Evolutionary conservation across 2,113 vertebrate genomes (phyloP).

Genomic region (Stigmatopora argus): DNA sequence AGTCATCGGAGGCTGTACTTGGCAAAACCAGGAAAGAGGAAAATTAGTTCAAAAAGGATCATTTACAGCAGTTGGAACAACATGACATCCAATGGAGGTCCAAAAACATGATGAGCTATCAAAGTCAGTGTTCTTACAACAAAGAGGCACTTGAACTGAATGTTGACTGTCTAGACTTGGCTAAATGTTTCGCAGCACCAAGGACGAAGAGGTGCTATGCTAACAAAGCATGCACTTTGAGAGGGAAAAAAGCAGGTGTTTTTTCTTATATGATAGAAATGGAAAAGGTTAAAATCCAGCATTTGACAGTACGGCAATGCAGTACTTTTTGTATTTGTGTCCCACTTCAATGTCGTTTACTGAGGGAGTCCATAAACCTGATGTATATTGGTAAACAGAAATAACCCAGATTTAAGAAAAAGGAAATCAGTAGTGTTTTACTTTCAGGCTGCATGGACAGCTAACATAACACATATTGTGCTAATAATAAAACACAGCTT

Average conservation of each 20-base stretch:
- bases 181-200: slow-evolving; percentile 5
- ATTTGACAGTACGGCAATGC: slow-evolving; percentile 22
- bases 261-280: neutral
- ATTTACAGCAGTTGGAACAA: slow-evolving; percentile 32
- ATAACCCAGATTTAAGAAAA: neutral
- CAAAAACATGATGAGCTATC: slow-evolving; percentile 29
- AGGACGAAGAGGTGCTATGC: slow-evolving; percentile 6
- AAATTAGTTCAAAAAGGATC: slow-evolving; percentile 17
- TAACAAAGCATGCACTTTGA: neutral
- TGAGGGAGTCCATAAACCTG: neutral
- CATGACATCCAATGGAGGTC: slow-evolving; percentile 47
- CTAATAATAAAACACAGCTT: neutral
- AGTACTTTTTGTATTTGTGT: slow-evolving; percentile 10
- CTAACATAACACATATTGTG: neutral
- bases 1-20: slow-evolving; percentile 5
- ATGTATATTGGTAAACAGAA: neutral
- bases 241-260: neutral
- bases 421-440: slow-evolving; percentile 2
- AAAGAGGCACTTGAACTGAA: slow-evolving; percentile 65
- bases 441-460: neutral
- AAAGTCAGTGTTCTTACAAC: slow-evolving; percentile 22
- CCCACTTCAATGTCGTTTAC: slow-evolving; percentile 9
- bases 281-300: slow-evolving; percentile 50
- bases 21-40: slow-evolving; percentile 15
- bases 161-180: slow-evolving; percentile 14